Evolutionary conservation across 1,140 invertebrate species (phyloP), one percentile per base, ranked within the genome.

Genomic region (Dufourea novaeangliae): DNA sequence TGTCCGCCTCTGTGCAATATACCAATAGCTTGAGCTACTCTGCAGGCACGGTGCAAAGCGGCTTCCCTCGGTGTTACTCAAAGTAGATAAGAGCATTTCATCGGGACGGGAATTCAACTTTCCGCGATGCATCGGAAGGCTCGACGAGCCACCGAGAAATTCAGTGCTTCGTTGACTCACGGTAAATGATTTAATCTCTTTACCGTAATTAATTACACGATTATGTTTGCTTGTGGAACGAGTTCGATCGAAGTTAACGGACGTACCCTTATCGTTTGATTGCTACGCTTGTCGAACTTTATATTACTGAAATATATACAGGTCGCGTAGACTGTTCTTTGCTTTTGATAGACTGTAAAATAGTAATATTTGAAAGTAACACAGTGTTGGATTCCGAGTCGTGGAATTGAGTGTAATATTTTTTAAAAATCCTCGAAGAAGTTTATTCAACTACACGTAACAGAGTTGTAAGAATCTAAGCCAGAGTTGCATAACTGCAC

Each of bases 1-100:
- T 22, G 39, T 37, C 32, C 62, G 62, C 14, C 37, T 39, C 59
- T 54, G 34, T 29, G 32, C 6, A 72, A 72, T 37, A 27, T 63
- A 72, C 22, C 22, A 20, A 25, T 63, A 63, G 46, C 44, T 20
- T 20, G 29, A 34, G 27, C 56, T 32, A 67, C 57, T 64, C 14
- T 37, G n/a, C 20, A 64, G 54, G 11, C n/a, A n/a, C 44, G n/a
- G 37, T 29, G 22, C 62, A 32, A 74, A 74, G 50, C 44, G 41
- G 62, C 37, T 52, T 27, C 22, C n/a, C 44, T 22, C n/a, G 25
- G 14, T 46, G 14, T 34, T 56, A 29, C 29, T 34, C 11, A 44
- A 64, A 64, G 32, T 25, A 46, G 44, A 50, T 32, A 32, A 66
- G 32, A 46, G 41, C 59, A 62, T 62, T 62, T 50, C 27, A 17